Evolutionary conservation across 92 coral and sea anemone genomes (phyloP).

Genomic region (Diadumene lineata): DNA sequence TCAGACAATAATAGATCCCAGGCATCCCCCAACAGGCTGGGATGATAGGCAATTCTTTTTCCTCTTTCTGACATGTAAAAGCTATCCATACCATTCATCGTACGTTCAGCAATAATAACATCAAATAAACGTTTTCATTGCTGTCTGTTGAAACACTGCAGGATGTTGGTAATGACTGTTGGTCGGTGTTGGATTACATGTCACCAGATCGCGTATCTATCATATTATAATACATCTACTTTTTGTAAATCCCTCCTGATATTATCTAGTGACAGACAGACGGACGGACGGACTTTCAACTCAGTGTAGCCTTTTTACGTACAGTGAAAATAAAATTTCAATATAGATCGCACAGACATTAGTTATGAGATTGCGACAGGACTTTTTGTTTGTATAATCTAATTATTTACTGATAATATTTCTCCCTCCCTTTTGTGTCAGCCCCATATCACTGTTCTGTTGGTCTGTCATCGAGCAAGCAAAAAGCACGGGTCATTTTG

Average conservation of each 20-base stretch:
- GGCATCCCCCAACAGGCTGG: conserved; percentile 16
- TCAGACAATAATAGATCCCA: conserved; percentile 20
- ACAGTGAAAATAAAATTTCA: too few species aligned
- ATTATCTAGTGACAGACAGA: too few species aligned
- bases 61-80: conserved; percentile 36
- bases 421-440: too few species aligned
- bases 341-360: too few species aligned
- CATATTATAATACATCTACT: not conserved
- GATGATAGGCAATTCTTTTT: conserved; percentile 4
- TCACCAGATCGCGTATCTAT: not conserved
- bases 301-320: too few species aligned
- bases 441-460: too few species aligned
- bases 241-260: not conserved
- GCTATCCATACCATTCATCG: not conserved
- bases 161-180: not conserved
- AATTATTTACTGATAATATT: too few species aligned
- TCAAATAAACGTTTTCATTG: not conserved
- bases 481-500: too few species aligned
- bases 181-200: not conserved
- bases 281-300: too few species aligned
- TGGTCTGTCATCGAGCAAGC: too few species aligned
- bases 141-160: not conserved
- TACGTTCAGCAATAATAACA: not conserved
- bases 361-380: too few species aligned
- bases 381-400: too few species aligned